Base-by-base conservation (phyloP, 2,888 invertebrate species). In the Koerneria pararmatus region DNA sequence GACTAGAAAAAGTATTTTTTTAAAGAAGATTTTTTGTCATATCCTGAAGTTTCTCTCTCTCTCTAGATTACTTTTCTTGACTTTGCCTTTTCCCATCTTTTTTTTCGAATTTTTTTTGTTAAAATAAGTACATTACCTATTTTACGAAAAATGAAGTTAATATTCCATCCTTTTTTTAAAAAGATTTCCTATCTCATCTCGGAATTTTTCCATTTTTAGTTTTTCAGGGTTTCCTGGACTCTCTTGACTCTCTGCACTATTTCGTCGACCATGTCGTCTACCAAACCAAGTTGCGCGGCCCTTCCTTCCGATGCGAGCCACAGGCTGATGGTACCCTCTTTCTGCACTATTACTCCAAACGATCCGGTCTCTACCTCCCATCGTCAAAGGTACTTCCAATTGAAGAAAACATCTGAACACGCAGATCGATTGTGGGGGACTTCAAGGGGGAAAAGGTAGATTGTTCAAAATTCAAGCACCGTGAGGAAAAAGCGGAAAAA, bases 341-440 rank as follows among this genome's bases (percentile, higher is more conserved):
- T 48, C 88, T 97, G 27, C 95, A 97, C 84, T 95, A 95, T 86
- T 95, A 95, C 85, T 94, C 95, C 0, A 93, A 94, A 78, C 88
- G 95, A 72, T 91, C 92, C 3, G 93, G 93, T 3, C 86, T 95
- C 76, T 93, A 95, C n/a, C n/a, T 84, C 91, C 93, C 80, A 95
- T 95, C 82, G 95, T 95, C 70, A 95, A 82, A 71, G 82, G 82
- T 76, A 27, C 32, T 6, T 31, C 22, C 51, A 53, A 8, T 15
- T n/a, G n/a, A n/a, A n/a, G n/a, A n/a, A n/a, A n/a, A n/a, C n/a
- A n/a, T n/a, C n/a, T n/a, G n/a, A n/a, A n/a, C n/a, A n/a, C 31
- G 32, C 22, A n/a, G n/a, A 54, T 29, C 15, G 22, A 24, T 0
- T 1, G 37, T 3, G 19, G n/a, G n/a, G n/a, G n/a, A n/a, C n/a